Conservation (phyloP, 1,140 invertebrate species). For the Acromyrmex echinatior region DNA sequence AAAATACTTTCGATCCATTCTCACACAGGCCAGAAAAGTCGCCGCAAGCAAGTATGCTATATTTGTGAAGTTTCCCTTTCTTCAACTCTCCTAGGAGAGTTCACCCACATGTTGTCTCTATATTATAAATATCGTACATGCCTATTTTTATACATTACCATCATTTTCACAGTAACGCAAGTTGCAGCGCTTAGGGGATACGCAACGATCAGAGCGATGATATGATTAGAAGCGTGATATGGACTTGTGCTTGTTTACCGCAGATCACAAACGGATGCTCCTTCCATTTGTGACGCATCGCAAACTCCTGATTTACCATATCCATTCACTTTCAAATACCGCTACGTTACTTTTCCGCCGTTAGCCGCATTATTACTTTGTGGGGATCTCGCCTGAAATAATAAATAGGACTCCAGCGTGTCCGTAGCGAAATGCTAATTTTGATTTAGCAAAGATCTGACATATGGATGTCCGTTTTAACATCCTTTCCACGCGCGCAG, state of each 20-base stretch:
- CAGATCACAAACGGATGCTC: slow-evolving; percentile 65
- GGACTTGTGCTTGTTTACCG: slow-evolving; percentile 74
- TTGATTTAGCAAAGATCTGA: slow-evolving; percentile 36
- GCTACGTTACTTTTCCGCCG: neutral
- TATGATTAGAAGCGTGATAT: slow-evolving; percentile 82
- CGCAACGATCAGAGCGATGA: slow-evolving; percentile 75
- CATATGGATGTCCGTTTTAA: neutral
- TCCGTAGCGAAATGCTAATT: neutral
- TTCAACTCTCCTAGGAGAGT: neutral
- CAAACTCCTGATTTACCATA: neutral
- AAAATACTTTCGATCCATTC: slow-evolving; percentile 71
- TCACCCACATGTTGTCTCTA: neutral
- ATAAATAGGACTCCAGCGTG: neutral
- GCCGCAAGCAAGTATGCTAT: slow-evolving; percentile 41
- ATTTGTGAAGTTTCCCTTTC: slow-evolving; percentile 19
- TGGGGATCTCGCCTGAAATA: slow-evolving; percentile 1
- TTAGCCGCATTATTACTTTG: slow-evolving; percentile 5
- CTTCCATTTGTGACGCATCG: slow-evolving; percentile 6
- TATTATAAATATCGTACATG: slow-evolving; percentile 76
- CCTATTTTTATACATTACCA: slow-evolving; percentile 77
- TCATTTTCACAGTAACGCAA: slow-evolving; percentile 71
- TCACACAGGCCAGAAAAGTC: slow-evolving; percentile 32
- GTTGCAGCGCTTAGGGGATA: slow-evolving; percentile 72
- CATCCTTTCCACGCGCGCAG: neutral
- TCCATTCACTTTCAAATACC: neutral